These are phyloP conservation scores for Probaryconus sp. DNA, from an alignment of 1,140 invertebrate species.

Conservation along the genomic window DNA sequence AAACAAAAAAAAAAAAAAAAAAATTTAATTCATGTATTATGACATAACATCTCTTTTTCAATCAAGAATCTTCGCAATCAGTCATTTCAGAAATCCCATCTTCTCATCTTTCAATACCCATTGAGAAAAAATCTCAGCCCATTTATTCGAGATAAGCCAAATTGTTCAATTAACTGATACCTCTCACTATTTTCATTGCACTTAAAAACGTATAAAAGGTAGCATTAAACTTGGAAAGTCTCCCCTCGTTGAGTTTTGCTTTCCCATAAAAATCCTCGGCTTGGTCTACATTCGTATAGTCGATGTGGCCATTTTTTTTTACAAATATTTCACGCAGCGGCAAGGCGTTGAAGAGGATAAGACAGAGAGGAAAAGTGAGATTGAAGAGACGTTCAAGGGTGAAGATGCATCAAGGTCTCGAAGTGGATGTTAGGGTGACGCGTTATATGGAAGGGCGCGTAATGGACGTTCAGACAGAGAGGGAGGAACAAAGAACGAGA, in stretches of 20 bases:
- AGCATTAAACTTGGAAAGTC: not conserved
- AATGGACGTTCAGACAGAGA: constrained; percentile 41
- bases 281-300: not conserved
- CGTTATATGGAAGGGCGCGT: constrained; percentile 36
- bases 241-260: not conserved
- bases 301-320: constrained; percentile 35
- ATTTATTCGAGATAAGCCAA: constrained; percentile 53
- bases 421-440: constrained; percentile 41
- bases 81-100: constrained; percentile 30
- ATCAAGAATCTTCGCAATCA: constrained; percentile 20
- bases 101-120: not conserved
- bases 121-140: constrained; percentile 39
- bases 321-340: constrained; percentile 42
- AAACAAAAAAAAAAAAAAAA: no score
- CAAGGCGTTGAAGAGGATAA: constrained; percentile 44
- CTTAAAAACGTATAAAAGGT: no score
- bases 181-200: not conserved
- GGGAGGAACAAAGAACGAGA: constrained; percentile 47
- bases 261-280: not conserved
- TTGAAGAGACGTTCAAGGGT: constrained; percentile 53
- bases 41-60: no score
- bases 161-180: constrained; percentile 49
- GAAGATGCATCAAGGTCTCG: constrained; percentile 56
- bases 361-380: constrained; percentile 42
- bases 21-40: no score